A percentile compares a stretch with the other conserved stretches of the same genome.
These are phyloP conservation scores for Macrosiphum euphorbiae DNA, from an alignment of 2,888 invertebrate species.

Conservation along the genomic window DNA sequence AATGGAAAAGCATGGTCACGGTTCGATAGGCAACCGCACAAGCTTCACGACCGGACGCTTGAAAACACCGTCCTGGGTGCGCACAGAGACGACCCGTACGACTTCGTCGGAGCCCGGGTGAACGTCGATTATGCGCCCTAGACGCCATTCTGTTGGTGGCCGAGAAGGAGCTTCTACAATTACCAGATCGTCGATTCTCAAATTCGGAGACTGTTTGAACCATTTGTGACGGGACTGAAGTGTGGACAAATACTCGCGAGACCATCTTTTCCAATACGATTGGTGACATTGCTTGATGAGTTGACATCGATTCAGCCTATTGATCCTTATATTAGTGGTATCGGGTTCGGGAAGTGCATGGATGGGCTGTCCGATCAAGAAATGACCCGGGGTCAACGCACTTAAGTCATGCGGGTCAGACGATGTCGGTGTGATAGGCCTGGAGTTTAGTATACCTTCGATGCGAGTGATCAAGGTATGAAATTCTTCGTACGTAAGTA, in stretches of 20 bases:
- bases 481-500: constrained; percentile 61
- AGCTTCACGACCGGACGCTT: too few relatives aligned
- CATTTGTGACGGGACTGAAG: background rate
- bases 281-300: background rate
- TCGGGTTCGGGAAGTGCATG: constrained; percentile 64
- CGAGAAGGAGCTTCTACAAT: background rate
- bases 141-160: background rate
- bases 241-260: background rate
- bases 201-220: background rate
- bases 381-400: constrained; percentile 67
- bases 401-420: constrained; percentile 29
- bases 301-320: background rate
- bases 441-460: constrained; percentile 67
- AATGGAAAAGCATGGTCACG: too few relatives aligned
- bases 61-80: too few relatives aligned
- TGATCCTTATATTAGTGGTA: background rate
- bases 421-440: constrained; percentile 49
- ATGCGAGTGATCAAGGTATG: constrained; percentile 65
- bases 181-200: background rate
- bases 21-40: too few relatives aligned
- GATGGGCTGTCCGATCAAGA: constrained; percentile 63
- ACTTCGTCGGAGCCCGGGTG: background rate
- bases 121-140: background rate
- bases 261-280: too few relatives aligned
- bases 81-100: background rate